phyloP scores from a whole-genome alignment of 2,113 vertebrate species.

The Notechis scutatus region DNA sequence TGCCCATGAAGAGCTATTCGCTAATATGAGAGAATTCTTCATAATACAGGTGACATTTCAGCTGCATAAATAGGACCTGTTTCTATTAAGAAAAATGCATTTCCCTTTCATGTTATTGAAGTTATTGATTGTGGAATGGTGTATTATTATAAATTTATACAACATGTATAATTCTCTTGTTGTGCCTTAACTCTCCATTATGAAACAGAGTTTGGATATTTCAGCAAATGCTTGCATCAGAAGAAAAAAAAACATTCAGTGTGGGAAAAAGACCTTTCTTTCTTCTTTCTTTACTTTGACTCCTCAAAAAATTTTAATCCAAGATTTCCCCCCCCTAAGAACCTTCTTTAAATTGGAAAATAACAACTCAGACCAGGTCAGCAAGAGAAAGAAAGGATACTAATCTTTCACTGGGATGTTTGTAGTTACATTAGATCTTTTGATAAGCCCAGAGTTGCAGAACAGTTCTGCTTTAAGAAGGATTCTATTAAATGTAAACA shows the following conservation, averaged over 20 bases:
- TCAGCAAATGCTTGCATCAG: neutral
- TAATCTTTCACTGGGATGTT: neutral
- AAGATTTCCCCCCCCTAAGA: no score
- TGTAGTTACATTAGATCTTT: neutral
- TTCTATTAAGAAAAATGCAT: neutral
- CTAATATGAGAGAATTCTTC: slow-evolving; percentile 5
- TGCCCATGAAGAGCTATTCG: slow-evolving; percentile 3
- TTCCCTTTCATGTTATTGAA: neutral
- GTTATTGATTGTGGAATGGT: neutral
- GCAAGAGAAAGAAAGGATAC: neutral
- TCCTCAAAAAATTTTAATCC: neutral
- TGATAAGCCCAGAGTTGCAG: neutral
- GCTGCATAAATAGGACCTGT: neutral
- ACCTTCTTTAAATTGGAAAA: neutral
- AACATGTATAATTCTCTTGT: neutral
- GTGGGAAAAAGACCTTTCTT: neutral
- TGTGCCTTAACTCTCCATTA: neutral
- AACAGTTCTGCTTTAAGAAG: neutral
- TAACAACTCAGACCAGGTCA: neutral
- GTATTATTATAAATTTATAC: neutral
- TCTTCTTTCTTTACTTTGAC: neutral
- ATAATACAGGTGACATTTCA: neutral
- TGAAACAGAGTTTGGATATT: neutral
- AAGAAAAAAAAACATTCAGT: neutral
- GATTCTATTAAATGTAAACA: neutral